Conservation (phyloP, 2,797 vertebrate species). For the Myoxocephalus aenaeus region DNA sequence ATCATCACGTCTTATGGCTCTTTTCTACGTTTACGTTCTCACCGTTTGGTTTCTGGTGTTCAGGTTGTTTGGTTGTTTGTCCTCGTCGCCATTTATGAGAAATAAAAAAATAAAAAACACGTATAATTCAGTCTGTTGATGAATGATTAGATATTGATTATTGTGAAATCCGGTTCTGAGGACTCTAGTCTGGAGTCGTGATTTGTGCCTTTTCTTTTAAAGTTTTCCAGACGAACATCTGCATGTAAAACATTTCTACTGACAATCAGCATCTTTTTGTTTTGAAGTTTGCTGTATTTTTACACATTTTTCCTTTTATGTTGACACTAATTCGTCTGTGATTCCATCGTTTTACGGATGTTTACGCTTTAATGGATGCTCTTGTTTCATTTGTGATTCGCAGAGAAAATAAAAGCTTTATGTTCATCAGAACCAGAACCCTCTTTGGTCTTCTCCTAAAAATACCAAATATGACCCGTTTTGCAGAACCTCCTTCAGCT, state of each 20-base stretch:
- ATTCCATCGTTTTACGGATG: conserved; percentile 12
- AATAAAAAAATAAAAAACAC: neutral
- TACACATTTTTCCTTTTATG: neutral
- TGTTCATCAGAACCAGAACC: conserved; percentile 28
- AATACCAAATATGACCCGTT: too few relatives aligned
- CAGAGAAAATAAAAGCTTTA: conserved; percentile 61
- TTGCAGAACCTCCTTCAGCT: too few relatives aligned
- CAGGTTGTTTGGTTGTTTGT: neutral
- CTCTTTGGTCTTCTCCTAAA: too few relatives aligned
- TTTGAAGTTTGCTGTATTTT: neutral
- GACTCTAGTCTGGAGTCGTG: conserved; percentile 39
- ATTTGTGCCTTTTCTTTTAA: conserved; percentile 73
- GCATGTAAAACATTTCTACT: conserved; percentile 48
- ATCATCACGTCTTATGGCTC: neutral
- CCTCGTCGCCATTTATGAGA: neutral
- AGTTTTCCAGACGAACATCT: conserved; percentile 35
- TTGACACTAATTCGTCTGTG: conserved; percentile 30
- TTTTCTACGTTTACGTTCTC: neutral
- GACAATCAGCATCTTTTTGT: conserved; percentile 57
- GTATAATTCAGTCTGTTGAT: neutral
- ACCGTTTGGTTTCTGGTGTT: neutral
- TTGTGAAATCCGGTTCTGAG: neutral
- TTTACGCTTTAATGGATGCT: conserved; percentile 36
- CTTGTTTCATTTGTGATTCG: conserved; percentile 44
- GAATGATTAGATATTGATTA: neutral